Percentiles rank a stretch among this genome's conserved stretches.
Evolutionary conservation across 1,140 invertebrate genomes (phyloP).

Genomic region (Zaprionus ghesquierei): DNA sequence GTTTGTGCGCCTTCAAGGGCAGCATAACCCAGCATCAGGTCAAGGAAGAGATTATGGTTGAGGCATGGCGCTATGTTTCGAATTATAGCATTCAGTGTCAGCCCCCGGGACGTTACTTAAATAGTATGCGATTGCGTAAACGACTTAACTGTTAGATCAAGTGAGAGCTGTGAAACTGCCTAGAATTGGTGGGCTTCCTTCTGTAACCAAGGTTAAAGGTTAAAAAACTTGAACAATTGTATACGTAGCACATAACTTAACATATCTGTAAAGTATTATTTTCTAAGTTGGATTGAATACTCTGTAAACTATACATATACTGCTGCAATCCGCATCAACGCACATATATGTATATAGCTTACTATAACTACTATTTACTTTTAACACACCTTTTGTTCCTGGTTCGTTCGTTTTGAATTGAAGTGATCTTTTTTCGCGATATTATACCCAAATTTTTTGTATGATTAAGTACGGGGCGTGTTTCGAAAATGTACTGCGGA

Average conservation of each 20-base stretch:
- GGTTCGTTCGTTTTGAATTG: neutral
- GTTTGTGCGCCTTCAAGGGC: constrained; percentile 68
- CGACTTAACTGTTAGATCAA: constrained; percentile 45
- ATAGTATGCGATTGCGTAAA: constrained; percentile 62
- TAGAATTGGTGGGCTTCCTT: constrained; percentile 1
- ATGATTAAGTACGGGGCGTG: neutral
- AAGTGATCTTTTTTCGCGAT: neutral
- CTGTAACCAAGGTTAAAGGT: neutral
- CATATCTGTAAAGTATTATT: neutral
- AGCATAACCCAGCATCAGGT: constrained; percentile 74
- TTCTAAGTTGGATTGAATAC: neutral
- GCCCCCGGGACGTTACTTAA: constrained; percentile 69
- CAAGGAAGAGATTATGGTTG: constrained; percentile 68
- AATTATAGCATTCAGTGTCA: constrained; percentile 70
- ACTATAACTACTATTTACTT: neutral
- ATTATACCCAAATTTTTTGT: neutral
- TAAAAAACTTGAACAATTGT: constrained; percentile 2
- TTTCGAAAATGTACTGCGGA: neutral
- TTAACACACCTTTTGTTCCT: neutral
- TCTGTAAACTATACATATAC: neutral
- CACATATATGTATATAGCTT: neutral
- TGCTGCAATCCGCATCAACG: neutral
- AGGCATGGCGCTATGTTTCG: constrained; percentile 68
- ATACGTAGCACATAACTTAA: constrained; percentile 13
- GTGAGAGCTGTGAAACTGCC: constrained; percentile 30